Percentiles rank a stretch among this genome's conserved stretches.
phyloP scores from a whole-genome alignment of 2,888 invertebrate genomes.

The Polydesmus complanatus region DNA sequence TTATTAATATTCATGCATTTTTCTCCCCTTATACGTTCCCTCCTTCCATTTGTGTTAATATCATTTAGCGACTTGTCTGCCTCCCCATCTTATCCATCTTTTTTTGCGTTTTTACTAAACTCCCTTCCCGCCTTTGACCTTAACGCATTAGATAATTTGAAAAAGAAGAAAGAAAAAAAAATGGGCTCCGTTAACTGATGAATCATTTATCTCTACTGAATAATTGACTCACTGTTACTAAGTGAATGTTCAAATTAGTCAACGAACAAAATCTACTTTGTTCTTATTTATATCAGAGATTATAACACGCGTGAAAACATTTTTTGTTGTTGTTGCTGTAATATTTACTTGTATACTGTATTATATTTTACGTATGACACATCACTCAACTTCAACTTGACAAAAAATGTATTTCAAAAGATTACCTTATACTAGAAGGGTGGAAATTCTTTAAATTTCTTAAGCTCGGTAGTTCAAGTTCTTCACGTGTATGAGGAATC shows the following conservation, averaged over 20 bases:
- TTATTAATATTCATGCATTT: background rate
- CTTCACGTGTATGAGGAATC: slow-evolving; percentile 42
- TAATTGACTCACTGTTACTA: background rate
- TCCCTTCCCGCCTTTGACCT: background rate
- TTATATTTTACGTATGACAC: no score
- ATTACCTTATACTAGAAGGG: slow-evolving; percentile 18
- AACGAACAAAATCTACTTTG: background rate
- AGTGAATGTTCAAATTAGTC: background rate
- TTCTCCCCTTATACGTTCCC: background rate
- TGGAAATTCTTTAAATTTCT: slow-evolving; percentile 24
- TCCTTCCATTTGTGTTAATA: background rate
- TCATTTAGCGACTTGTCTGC: background rate
- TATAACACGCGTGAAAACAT: no score
- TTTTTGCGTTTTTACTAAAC: no score
- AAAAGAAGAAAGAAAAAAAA: background rate
- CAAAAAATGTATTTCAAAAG: no score
- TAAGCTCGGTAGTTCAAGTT: slow-evolving; percentile 44
- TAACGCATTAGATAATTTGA: background rate
- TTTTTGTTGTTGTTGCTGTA: no score
- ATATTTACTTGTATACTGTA: no score
- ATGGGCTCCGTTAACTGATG: background rate
- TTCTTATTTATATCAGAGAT: no score
- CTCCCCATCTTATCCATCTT: background rate
- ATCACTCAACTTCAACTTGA: no score
- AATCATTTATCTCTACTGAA: background rate